Evolutionary conservation across 1,140 invertebrate species (phyloP), one percentile per base, ranked within the genome.

Genomic region (Cyphomyrmex costatus): DNA sequence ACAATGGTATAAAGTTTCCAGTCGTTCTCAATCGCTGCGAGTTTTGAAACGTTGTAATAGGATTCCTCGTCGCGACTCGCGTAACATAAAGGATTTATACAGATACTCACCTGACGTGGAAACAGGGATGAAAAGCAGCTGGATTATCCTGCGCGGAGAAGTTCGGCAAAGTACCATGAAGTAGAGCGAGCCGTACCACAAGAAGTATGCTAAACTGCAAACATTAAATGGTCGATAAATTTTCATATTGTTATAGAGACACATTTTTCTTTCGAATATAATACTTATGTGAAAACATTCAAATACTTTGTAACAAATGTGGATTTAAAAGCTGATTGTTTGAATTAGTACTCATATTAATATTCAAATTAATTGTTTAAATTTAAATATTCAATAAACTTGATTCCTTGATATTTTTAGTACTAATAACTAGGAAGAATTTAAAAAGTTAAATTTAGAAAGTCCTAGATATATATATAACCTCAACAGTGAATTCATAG

Each of bases 81-180:
- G 86, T 88, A 86, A 66, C 79, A 87, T 86, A 91, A 92, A 89
- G 88, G 88, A 86, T 78, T 89, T 89, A 88, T 60, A 61, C 12
- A 56, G 78, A 79, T 90, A 96, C 95, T 96, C 95, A 97, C 97
- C 97, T 96, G 89, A 97, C 97, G 91, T 96, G 95, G 87, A 97
- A 95, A 85, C 96, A 96, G 74, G 97, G 96, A 94, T 97, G 96
- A 94, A 98, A 98, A 51, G 98, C 97, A 51, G 98, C 96, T 12
- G 98, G 98, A 95, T 98, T 98, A 95, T 98, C 98, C 93, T 98
- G 97, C 65, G 97, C 97, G 42, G 97, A 97, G 94, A 98, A 98
- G 87, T 97, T 97, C 19, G 98, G 98, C 84, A 98, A 94, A 21
- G 97, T 96, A 73, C 97, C 97, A 92, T 98, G 97, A 73, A 98